These are phyloP conservation scores for Sphaeridia pumilis DNA, from an alignment of 2,888 invertebrate genomes.

Conservation along the genomic window DNA sequence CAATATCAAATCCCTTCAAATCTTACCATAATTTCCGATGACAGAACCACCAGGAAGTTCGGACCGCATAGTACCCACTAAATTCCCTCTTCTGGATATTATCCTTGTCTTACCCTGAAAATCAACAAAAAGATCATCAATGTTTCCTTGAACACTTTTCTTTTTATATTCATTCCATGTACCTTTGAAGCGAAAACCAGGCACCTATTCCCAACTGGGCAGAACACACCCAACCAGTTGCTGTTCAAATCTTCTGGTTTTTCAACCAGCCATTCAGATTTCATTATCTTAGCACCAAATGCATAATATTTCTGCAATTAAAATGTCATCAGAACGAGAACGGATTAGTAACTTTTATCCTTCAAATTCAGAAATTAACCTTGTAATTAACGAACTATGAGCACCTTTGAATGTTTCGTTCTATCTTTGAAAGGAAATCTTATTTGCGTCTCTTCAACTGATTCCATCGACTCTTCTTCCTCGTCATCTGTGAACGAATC, in stretches of 20 bases:
- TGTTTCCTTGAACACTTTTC: background rate
- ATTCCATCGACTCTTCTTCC: slow-evolving; percentile 40
- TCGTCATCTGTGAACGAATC: slow-evolving; percentile 37
- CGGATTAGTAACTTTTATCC: no score
- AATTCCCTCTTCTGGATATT: slow-evolving; percentile 52
- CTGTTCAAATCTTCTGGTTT: slow-evolving; percentile 61
- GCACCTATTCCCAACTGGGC: slow-evolving; percentile 70
- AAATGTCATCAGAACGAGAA: background rate
- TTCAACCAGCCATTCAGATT: slow-evolving; percentile 87
- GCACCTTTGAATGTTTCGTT: background rate
- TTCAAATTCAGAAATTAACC: no score
- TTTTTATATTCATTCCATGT: slow-evolving; percentile 14
- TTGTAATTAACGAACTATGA: no score
- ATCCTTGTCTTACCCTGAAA: slow-evolving; percentile 58
- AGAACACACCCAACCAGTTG: slow-evolving; percentile 62
- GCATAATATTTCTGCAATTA: background rate
- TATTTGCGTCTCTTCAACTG: slow-evolving; percentile 13
- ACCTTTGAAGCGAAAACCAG: slow-evolving; percentile 66
- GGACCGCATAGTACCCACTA: slow-evolving; percentile 49
- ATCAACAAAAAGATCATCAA: slow-evolving; percentile 16
- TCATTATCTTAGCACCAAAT: slow-evolving; percentile 54
- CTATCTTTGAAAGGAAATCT: slow-evolving; percentile 4
- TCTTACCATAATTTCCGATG: slow-evolving; percentile 22
- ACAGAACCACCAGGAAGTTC: slow-evolving; percentile 57
- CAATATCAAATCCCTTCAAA: no score